A percentile compares a stretch with the other conserved stretches of the same genome.
These are phyloP conservation scores for Rhagium mordax DNA, from an alignment of 2,888 invertebrate species.

Conservation along the genomic window DNA sequence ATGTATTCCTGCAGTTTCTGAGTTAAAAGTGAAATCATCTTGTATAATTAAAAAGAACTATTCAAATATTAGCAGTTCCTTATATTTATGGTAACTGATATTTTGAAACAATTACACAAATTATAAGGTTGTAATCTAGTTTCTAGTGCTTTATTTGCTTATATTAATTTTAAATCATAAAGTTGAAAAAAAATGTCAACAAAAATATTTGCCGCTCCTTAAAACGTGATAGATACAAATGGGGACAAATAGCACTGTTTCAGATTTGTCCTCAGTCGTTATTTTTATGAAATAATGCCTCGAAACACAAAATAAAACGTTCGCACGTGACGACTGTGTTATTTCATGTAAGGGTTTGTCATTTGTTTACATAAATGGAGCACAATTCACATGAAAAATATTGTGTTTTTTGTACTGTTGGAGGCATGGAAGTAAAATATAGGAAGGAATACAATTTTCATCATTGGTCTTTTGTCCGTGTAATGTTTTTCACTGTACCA, in stretches of 20 bases:
- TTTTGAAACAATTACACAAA: not conserved
- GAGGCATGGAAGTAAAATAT: not conserved
- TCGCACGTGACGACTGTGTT: conserved; percentile 16
- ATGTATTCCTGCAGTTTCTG: too few species aligned
- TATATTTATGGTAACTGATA: not conserved
- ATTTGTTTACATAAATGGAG: conserved; percentile 15
- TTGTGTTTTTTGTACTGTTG: not conserved
- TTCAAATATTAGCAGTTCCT: too few species aligned
- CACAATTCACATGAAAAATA: conserved; percentile 10
- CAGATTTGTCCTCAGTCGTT: conserved; percentile 10
- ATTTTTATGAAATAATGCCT: conserved; percentile 4
- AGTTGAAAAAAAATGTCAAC: not conserved
- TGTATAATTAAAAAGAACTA: too few species aligned
- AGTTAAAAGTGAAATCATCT: too few species aligned
- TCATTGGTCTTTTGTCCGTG: not conserved
- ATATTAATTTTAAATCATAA: not conserved
- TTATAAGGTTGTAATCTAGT: not conserved
- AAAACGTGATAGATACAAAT: conserved; percentile 6
- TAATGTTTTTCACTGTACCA: not conserved
- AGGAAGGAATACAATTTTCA: not conserved
- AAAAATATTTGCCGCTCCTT: not conserved
- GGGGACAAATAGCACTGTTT: conserved; percentile 11
- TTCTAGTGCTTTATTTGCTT: not conserved
- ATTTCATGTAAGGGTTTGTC: conserved; percentile 14
- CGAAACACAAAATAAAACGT: conserved; percentile 16